Percentiles rank a stretch among this genome's conserved stretches.
Conservation (phyloP, 1,140 invertebrate genomes). For the Drosophila cardini region DNA sequence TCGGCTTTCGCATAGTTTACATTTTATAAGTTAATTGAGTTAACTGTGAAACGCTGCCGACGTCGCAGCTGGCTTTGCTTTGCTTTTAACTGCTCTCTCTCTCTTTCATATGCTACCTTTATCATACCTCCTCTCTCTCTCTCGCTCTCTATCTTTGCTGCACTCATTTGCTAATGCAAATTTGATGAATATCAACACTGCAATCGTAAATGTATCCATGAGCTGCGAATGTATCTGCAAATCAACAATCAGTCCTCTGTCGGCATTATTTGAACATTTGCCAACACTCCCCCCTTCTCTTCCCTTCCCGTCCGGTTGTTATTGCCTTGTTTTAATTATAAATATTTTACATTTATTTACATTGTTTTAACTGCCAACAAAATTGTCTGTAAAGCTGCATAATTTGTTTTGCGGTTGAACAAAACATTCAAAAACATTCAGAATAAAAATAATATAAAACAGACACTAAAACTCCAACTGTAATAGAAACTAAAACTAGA, state of each 20-base stretch:
- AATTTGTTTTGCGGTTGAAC: slow-evolving; percentile 73
- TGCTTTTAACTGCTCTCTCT: background rate
- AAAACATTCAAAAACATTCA: slow-evolving; percentile 18
- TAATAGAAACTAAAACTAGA: slow-evolving; percentile 12
- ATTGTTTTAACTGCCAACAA: slow-evolving; percentile 25
- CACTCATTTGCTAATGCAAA: slow-evolving; percentile 75
- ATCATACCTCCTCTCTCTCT: background rate
- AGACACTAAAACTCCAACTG: slow-evolving; percentile 14
- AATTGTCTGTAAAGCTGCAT: slow-evolving; percentile 63
- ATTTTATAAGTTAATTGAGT: slow-evolving; percentile 84
- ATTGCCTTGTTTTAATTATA: slow-evolving; percentile 68
- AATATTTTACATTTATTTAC: slow-evolving; percentile 59
- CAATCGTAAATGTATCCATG: slow-evolving; percentile 28
- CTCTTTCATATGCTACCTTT: slow-evolving; percentile 16
- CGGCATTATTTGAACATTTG: slow-evolving; percentile 3
- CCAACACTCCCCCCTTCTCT: background rate
- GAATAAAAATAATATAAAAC: background rate
- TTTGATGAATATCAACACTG: slow-evolving; percentile 59
- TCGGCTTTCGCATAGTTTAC: slow-evolving; percentile 71
- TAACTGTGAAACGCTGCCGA: slow-evolving; percentile 75
- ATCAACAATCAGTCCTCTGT: background rate
- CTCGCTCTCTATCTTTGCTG: slow-evolving; percentile 27
- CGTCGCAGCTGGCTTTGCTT: slow-evolving; percentile 14
- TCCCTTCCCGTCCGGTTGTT: slow-evolving; percentile 4
- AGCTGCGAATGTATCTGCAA: slow-evolving; percentile 25